These are phyloP conservation scores for Rynchops niger DNA, from an alignment of 2,113 vertebrate species.

Conservation along the genomic window DNA sequence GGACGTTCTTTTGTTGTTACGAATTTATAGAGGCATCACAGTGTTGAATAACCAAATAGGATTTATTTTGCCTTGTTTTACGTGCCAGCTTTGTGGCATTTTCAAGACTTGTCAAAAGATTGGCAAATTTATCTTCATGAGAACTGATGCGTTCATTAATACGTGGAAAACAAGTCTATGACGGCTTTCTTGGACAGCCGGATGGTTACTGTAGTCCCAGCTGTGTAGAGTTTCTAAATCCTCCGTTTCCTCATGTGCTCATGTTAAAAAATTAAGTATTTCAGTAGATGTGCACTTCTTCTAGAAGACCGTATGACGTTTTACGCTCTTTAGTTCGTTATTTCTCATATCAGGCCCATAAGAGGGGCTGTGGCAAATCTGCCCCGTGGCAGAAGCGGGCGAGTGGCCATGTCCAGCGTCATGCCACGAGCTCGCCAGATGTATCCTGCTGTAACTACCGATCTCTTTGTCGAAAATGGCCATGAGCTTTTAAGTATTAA, in stretches of 20 bases:
- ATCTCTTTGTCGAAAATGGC: neutral
- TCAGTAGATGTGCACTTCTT: neutral
- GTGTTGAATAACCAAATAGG: neutral
- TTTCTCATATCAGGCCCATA: neutral
- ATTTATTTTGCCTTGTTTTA: neutral
- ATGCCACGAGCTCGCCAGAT: fast-evolving
- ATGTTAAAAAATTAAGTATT: fast-evolving
- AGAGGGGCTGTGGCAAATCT: neutral
- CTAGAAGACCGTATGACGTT: fast-evolving
- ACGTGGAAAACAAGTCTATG: fast-evolving
- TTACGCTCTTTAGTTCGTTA: neutral
- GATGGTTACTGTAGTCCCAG: neutral
- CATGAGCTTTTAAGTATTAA: neutral
- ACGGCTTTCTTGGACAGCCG: neutral
- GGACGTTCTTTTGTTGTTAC: neutral
- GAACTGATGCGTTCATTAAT: neutral
- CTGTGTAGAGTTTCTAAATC: neutral
- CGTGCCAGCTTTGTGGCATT: neutral
- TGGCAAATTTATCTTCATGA: neutral
- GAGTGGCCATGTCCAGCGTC: neutral
- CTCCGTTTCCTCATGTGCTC: neutral
- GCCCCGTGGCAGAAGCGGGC: too few species aligned
- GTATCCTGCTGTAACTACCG: fast-evolving
- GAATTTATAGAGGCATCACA: neutral
- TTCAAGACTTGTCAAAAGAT: neutral